Conservation (phyloP, 2,113 vertebrate genomes). For the Abramis brama region DNA sequence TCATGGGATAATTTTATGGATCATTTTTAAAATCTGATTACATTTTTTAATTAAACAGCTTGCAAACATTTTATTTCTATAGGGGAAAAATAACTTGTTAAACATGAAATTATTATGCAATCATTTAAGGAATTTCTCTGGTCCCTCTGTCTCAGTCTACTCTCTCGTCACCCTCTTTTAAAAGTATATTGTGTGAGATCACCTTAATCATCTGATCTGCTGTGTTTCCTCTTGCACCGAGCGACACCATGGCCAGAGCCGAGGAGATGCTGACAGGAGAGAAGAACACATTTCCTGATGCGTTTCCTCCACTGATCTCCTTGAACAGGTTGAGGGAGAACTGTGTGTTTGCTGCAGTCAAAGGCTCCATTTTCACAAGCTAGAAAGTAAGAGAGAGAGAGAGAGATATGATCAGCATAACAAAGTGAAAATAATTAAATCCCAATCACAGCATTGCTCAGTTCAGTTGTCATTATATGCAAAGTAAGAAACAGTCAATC, state of each 20-base stretch:
- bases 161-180: too few relatives aligned
- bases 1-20: too few relatives aligned
- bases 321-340: slow-evolving; percentile 82
- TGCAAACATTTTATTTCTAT: too few relatives aligned
- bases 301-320: slow-evolving; percentile 69
- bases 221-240: slow-evolving; percentile 82
- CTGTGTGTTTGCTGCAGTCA: slow-evolving; percentile 76
- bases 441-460: background rate
- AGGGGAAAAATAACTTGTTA: too few relatives aligned
- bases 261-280: slow-evolving; percentile 85
- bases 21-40: too few relatives aligned
- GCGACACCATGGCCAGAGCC: slow-evolving; percentile 83
- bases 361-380: slow-evolving; percentile 46
- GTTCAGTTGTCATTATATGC: background rate
- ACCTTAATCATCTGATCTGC: slow-evolving; percentile 86
- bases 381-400: background rate
- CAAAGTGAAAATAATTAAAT: background rate
- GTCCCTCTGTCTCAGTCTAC: too few relatives aligned
- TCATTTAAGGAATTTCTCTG: too few relatives aligned
- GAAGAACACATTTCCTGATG: slow-evolving; percentile 76
- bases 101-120: too few relatives aligned
- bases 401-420: background rate
- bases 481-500: background rate
- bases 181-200: background rate
- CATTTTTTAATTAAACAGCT: too few relatives aligned